Evolutionary conservation across 2,797 vertebrate genomes (phyloP).

Genomic region (Silurus aristotelis): DNA sequence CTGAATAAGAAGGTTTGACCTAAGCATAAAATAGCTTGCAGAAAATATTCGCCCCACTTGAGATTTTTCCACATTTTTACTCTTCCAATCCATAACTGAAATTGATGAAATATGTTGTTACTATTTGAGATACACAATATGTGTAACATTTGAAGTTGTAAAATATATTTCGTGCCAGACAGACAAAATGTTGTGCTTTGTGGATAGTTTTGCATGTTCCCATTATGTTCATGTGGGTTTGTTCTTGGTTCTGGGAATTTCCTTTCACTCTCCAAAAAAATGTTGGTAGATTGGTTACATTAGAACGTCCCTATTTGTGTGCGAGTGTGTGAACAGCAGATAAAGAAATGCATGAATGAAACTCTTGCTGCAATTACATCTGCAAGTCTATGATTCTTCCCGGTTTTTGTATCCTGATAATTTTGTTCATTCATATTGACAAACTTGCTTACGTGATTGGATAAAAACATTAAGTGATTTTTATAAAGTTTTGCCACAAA

Average conservation of each 20-base stretch:
- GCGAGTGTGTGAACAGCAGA: not conserved
- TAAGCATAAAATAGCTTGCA: not conserved
- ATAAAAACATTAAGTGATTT: not conserved
- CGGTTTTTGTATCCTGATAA: not conserved
- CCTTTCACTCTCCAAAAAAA: not conserved
- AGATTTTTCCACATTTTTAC: not conserved
- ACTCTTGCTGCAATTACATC: not conserved
- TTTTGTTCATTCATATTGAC: not conserved
- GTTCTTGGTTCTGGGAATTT: not conserved
- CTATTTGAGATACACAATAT: not conserved
- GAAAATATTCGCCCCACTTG: not conserved
- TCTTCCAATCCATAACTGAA: not conserved
- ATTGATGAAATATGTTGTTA: not conserved
- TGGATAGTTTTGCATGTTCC: not conserved
- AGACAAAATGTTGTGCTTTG: not conserved
- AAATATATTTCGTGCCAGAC: not conserved
- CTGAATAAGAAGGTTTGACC: not conserved
- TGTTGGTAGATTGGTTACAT: not conserved
- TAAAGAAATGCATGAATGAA: not conserved
- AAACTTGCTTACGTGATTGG: not conserved
- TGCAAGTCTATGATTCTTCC: not conserved
- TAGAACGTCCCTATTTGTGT: not conserved
- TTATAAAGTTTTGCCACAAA: not conserved
- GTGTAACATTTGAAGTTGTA: not conserved
- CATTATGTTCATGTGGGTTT: not conserved